Evolutionary conservation across 2,888 invertebrate genomes (phyloP).

Genomic region (Autographa pulchrina): DNA sequence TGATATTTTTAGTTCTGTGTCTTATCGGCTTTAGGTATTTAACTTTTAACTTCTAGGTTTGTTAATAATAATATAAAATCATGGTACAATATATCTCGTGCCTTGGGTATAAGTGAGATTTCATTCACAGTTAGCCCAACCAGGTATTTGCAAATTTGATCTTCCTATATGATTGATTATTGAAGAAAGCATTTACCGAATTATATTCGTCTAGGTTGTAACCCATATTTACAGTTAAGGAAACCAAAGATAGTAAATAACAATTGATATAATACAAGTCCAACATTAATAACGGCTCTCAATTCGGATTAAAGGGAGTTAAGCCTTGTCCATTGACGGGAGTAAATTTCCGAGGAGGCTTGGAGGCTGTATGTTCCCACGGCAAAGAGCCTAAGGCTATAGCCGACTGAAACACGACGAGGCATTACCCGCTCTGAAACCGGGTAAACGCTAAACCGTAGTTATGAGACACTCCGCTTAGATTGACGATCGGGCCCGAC

Average conservation of each 20-base stretch:
- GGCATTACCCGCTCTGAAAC: constrained; percentile 64
- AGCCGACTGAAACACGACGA: constrained; percentile 61
- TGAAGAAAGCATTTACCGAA: too few species aligned
- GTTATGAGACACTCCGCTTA: constrained; percentile 65
- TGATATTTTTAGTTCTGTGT: neutral
- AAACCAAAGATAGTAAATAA: constrained; percentile 13
- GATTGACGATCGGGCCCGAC: constrained; percentile 52
- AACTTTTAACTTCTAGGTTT: neutral
- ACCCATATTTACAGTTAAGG: neutral
- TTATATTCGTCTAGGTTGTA: too few species aligned
- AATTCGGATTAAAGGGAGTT: constrained; percentile 64
- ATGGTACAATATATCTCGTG: too few species aligned
- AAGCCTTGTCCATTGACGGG: constrained; percentile 56
- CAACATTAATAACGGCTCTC: constrained; percentile 58
- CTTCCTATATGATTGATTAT: too few species aligned
- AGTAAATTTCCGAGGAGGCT: constrained; percentile 51
- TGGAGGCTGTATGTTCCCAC: constrained; percentile 64
- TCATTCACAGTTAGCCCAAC: too few species aligned
- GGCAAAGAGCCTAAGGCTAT: constrained; percentile 66
- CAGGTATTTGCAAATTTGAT: too few species aligned
- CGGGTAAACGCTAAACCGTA: constrained; percentile 61
- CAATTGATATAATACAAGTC: constrained; percentile 32
- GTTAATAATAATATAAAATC: too few species aligned
- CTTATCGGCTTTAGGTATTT: neutral
- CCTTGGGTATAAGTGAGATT: too few species aligned